Evolutionary conservation across 1,140 invertebrate genomes (phyloP), one percentile per base, ranked within the genome.

Genomic region (Platyura marginata): DNA sequence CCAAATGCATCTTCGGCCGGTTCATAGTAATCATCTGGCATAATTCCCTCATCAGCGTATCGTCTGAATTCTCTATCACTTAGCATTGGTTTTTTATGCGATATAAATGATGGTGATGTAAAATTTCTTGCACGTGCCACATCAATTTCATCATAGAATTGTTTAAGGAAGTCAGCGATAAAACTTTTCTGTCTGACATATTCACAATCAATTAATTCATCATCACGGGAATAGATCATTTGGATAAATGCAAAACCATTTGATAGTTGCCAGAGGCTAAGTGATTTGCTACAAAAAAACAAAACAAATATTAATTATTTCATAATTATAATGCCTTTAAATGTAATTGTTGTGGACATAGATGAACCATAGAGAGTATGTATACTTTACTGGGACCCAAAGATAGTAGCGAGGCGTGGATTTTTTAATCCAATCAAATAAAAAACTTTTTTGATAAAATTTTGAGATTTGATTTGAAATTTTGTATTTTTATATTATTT

Each of bases 211-310:
- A 69, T 62, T 8, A 80, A 56, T 21, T 61, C 56, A 46, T 66
- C 63, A 32, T 65, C 61, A 42, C 63, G 63, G 15, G 70, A 63
- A 64, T 76, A 78, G 42, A 81, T 78, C 11, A 78, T 53, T 56
- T 79, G 76, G 9, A 81, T 67, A 50, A 81, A 67, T 54, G 72
- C 69, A 41, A 61, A 61, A 16, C 74, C 74, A 47, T 77, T 70
- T 3, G 72, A 71, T 40, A 80, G 53, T 56, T 81, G 77, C 15
- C 75, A 69, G 3, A 79, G 65, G 41, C 66, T 68, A 13, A 79
- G 44, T 1, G 68, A 68, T 40, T 51, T 60, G 44, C 67, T 69
- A 59, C 19, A 66, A 66, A 61, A 11, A 40, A 5, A 40, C 21
- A 40, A 40, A 9, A 23, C 3, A 20, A 37, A 34, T n/a, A 4